phyloP scores from a whole-genome alignment of 2,888 invertebrate genomes.

The Chaetogeoica ovagalla region DNA sequence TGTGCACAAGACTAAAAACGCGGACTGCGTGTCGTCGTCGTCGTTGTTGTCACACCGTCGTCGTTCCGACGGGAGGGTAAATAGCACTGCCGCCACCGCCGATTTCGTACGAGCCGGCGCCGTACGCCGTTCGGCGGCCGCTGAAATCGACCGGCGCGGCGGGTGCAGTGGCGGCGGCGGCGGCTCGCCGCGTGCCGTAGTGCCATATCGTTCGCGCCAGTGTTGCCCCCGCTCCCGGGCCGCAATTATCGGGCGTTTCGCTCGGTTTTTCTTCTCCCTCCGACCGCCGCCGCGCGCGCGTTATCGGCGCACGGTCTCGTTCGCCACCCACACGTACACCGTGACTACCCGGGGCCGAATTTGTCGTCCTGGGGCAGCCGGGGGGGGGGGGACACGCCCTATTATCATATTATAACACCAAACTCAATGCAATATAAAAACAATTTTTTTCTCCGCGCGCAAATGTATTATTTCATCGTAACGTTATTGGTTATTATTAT shows the following conservation, averaged over 20 bases:
- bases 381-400: too few relatives aligned
- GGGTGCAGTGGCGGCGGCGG: background rate
- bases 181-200: background rate
- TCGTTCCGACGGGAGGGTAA: slow-evolving; percentile 16
- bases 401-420: too few relatives aligned
- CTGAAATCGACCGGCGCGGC: slow-evolving; percentile 30
- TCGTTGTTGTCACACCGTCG: background rate
- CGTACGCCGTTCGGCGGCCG: slow-evolving; percentile 12
- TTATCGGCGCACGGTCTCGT: too few relatives aligned
- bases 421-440: too few relatives aligned
- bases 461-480: too few relatives aligned
- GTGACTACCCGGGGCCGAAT: too few relatives aligned
- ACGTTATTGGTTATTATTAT: too few relatives aligned
- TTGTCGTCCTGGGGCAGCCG: too few relatives aligned
- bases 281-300: background rate
- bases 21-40: slow-evolving; percentile 4
- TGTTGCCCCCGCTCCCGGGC: background rate
- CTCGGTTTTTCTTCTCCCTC: background rate
- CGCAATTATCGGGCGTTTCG: background rate
- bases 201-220: background rate
- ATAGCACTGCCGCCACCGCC: slow-evolving; percentile 1
- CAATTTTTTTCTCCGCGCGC: too few relatives aligned
- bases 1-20: slow-evolving; percentile 43
- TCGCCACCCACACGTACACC: too few relatives aligned
- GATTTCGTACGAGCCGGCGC: slow-evolving; percentile 20